Conservation (phyloP, 2,888 invertebrate genomes). For the Koerneria pararmatus region DNA sequence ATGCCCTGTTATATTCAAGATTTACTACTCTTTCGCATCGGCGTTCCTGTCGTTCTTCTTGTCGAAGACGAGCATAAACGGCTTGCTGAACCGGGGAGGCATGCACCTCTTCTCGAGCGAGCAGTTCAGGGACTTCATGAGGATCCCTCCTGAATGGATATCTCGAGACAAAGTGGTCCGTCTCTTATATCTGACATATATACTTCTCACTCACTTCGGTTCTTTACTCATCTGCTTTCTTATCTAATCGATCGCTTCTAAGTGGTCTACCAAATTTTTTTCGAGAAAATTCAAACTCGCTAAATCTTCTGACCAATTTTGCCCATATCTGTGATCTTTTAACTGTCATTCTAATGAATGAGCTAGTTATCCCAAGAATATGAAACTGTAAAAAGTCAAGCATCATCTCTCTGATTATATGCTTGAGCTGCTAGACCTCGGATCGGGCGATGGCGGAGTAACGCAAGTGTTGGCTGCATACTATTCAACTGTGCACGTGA, state of each 20-base stretch:
- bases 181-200: not conserved
- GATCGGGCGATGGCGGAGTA: conserved; percentile 92
- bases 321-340: not conserved
- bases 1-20: conserved; percentile 70
- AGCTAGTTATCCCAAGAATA: too few relatives aligned
- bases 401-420: not conserved
- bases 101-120: conserved; percentile 89
- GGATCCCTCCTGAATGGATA: conserved; percentile 30
- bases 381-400: too few relatives aligned
- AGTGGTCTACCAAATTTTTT: conserved; percentile 34
- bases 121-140: conserved; percentile 73
- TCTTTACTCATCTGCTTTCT: not conserved
- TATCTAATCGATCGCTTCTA: not conserved
- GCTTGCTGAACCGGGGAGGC: conserved; percentile 73
- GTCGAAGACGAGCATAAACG: conserved; percentile 91
- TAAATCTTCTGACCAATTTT: not conserved
- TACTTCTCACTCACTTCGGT: conserved; percentile 25
- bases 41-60: conserved; percentile 83
- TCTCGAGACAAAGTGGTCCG: conserved; percentile 28
- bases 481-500: conserved; percentile 74
- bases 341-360: too few relatives aligned
- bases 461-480: conserved; percentile 76
- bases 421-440: conserved; percentile 75
- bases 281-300: conserved; percentile 37
- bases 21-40: conserved; percentile 82